Base-by-base conservation (phyloP, 1,140 invertebrate species). In the Leptonema lineaticorne region DNA sequence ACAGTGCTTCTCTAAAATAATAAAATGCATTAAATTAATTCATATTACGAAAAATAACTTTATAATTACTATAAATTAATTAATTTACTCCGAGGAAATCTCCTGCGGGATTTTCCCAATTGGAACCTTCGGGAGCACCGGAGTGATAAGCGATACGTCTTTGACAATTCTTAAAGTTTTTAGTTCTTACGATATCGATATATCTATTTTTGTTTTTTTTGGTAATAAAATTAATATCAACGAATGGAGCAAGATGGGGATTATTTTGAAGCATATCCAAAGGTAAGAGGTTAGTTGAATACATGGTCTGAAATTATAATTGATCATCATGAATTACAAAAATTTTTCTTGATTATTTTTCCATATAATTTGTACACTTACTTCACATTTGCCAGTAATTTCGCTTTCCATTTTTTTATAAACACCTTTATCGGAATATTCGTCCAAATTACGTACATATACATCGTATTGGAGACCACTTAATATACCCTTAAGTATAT, bases 321-420 rank as follows among this genome's bases (percentile, higher is more conserved):
- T n/a, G n/a, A 78, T n/a, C 81, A 77, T n/a, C n/a, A n/a, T n/a
- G n/a, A n/a, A n/a, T n/a, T n/a, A n/a, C n/a, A n/a, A n/a, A n/a
- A n/a, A n/a, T n/a, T n/a, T n/a, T n/a, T n/a, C n/a, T n/a, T n/a
- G n/a, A n/a, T n/a, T n/a, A n/a, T n/a, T n/a, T n/a, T n/a, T n/a
- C n/a, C n/a, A n/a, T n/a, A n/a, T n/a, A n/a, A n/a, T n/a, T n/a
- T n/a, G n/a, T n/a, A n/a, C n/a, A n/a, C n/a, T n/a, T 66, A 71
- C 70, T 57, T 89, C 86, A 73, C 86, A 88, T 74, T 85, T 83
- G 45, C 90, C 90, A 72, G 83, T 84, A 18, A 91, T 84, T 6
- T 88, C 85, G 66, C 86, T 83, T 77, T 91, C 90, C 85, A 89
- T 87, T 29, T 84, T 85, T 62, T 82, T 87, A 78, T 83, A 91